These are phyloP conservation scores for Okamejei kenojei DNA, from an alignment of 2,797 vertebrate genomes.

Conservation along the genomic window DNA sequence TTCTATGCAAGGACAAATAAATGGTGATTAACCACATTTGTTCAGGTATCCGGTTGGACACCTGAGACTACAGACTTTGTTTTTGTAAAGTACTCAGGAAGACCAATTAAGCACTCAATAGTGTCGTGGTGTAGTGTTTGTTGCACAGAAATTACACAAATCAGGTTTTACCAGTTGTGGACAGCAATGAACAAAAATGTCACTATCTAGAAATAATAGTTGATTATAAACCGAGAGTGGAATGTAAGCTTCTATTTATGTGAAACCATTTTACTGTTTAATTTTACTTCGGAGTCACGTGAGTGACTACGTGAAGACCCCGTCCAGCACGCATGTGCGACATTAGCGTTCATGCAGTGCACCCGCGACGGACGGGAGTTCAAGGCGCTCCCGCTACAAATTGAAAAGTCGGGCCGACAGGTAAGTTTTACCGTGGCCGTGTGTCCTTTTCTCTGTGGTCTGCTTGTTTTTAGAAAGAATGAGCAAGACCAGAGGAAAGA, in stretches of 20 bases:
- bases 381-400: too few relatives aligned
- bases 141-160: neutral
- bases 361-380: too few relatives aligned
- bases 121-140: neutral
- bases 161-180: conserved; percentile 23
- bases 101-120: neutral
- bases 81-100: neutral
- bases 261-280: neutral
- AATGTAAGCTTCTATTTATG: neutral
- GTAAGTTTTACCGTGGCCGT: too few relatives aligned
- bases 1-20: neutral
- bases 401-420: too few relatives aligned
- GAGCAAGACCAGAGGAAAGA: too few relatives aligned
- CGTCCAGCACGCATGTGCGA: too few relatives aligned
- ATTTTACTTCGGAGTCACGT: too few relatives aligned
- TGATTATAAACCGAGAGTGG: neutral
- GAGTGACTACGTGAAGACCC: too few relatives aligned
- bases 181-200: neutral
- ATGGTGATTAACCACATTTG: neutral
- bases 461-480: too few relatives aligned
- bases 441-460: too few relatives aligned
- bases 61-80: conserved; percentile 7
- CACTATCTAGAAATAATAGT: neutral
- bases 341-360: too few relatives aligned
- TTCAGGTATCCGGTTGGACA: conserved; percentile 21